Base-by-base conservation (phyloP, 2,113 vertebrate genomes). In the Apodemus sylvaticus region DNA sequence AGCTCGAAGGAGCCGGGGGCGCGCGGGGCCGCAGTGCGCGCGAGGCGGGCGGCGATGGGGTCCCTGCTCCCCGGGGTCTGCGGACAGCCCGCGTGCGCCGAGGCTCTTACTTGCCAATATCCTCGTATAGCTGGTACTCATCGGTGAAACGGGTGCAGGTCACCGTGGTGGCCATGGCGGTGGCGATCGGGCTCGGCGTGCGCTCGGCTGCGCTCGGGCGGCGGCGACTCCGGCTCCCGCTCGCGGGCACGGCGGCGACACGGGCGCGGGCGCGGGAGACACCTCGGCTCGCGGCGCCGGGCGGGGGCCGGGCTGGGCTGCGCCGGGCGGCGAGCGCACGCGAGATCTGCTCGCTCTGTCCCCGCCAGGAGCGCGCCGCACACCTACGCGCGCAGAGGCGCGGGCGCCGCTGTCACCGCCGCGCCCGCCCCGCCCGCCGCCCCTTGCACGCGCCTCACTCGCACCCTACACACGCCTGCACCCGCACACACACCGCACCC, bases 91-190 rank as follows among this genome's bases (percentile, higher is more conserved):
- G 90, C 66, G 45, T 62, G 87, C 73, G 68, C 89, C 77, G 39
- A 92, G 95, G 93, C 94, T 92, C 99, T 99, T 99, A 99, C 99
- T 99, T 99, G 99, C 99, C 99, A 94, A 99, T 99, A 98, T 99
- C 99, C 98, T 99, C 99, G 98, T 99, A 99, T 81, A 99, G 99
- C 99, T 99, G 99, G 97, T 98, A 99, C 97, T 99, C 99, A 97
- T 99, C 99, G 64, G 99, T 99, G 96, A 99, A 99, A 94, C 99
- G 99, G 91, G 99, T 99, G 96, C 99, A 99, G 97, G 99, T 99
- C 96, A 98, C 98, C 94, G 99, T 99, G 81, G 99, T 98, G 97
- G 99, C 99, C 99, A 99, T 99, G 98, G 98, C 98, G 98, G 98
- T 97, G 95, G 97, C 96, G 93, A 96, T 90, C 96, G 92, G 96